A percentile compares a stretch with the other conserved stretches of the same genome.
phyloP scores from a whole-genome alignment of 2,797 vertebrate species.

The Characodon lateralis region DNA sequence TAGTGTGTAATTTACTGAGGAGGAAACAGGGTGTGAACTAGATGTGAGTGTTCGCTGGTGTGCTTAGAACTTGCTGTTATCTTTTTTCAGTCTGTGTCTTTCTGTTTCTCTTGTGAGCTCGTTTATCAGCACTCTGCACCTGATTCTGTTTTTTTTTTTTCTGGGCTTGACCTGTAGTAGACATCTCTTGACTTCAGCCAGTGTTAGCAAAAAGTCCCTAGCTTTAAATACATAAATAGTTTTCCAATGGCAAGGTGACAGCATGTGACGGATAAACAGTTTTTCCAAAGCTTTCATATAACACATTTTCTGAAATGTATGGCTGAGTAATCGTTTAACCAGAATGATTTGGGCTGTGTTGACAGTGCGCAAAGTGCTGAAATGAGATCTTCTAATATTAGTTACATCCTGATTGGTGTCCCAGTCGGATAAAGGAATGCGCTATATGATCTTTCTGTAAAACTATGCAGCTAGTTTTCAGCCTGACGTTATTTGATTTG shows the following conservation, averaged over 20 bases:
- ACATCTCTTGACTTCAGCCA: slow-evolving; percentile 4
- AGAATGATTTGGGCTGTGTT: slow-evolving; percentile 55
- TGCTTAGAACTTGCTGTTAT: slow-evolving; percentile 23
- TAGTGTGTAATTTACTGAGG: not conserved
- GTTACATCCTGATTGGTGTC: slow-evolving; percentile 58
- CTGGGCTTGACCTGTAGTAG: not conserved
- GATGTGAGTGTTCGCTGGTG: not conserved
- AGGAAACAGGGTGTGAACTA: not conserved
- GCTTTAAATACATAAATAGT: slow-evolving; percentile 9
- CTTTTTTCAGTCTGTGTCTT: slow-evolving; percentile 15
- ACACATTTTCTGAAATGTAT: slow-evolving; percentile 31
- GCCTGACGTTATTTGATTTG: slow-evolving; percentile 34
- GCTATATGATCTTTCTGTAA: slow-evolving; percentile 64
- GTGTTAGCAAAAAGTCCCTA: not conserved
- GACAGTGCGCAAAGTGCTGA: slow-evolving; percentile 70
- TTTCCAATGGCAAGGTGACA: slow-evolving; percentile 14
- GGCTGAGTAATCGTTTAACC: slow-evolving; percentile 48
- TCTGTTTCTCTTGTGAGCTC: slow-evolving; percentile 23
- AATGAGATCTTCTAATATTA: slow-evolving; percentile 75
- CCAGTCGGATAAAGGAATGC: slow-evolving; percentile 65
- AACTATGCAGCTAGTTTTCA: slow-evolving; percentile 49
- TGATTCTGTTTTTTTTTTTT: slow-evolving; percentile 28
- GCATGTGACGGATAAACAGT: not conserved
- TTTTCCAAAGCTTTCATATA: not conserved
- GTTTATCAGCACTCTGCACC: slow-evolving; percentile 58